These are phyloP conservation scores for Fistularia commersonii DNA, from an alignment of 2,797 vertebrate species.

Conservation along the genomic window DNA sequence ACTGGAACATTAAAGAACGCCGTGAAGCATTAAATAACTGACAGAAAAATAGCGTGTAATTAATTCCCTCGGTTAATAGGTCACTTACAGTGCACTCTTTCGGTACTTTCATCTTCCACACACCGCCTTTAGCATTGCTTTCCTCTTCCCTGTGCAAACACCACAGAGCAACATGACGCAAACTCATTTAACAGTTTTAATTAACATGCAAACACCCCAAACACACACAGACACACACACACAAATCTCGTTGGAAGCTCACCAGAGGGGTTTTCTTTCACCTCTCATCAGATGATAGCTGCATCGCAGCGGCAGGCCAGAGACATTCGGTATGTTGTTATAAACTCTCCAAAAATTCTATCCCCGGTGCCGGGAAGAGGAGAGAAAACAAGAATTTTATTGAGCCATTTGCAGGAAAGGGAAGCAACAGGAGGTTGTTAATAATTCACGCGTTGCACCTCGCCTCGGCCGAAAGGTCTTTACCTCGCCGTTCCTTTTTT, in stretches of 20 bases:
- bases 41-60: neutral
- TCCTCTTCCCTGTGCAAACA: conserved; percentile 87
- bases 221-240: neutral
- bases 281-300: conserved; percentile 96
- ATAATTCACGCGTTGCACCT: conserved; percentile 14
- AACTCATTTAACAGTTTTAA: neutral
- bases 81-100: conserved; percentile 88
- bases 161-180: conserved; percentile 1
- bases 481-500: conserved; percentile 6
- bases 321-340: conserved; percentile 92
- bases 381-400: conserved; percentile 31
- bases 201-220: too few relatives aligned
- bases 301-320: conserved; percentile 84
- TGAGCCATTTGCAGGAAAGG: conserved; percentile 6
- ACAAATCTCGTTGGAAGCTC: conserved; percentile 30
- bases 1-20: conserved; percentile 60
- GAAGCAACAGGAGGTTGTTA: neutral
- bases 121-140: conserved; percentile 93
- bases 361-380: conserved; percentile 17
- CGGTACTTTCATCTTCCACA: conserved; percentile 97
- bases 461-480: neutral
- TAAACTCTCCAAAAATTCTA: conserved; percentile 98
- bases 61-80: neutral
- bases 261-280: conserved; percentile 91
- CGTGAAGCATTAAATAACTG: neutral